Conservation (phyloP, 2,113 vertebrate species). For the Pelodiscus sinensis region DNA sequence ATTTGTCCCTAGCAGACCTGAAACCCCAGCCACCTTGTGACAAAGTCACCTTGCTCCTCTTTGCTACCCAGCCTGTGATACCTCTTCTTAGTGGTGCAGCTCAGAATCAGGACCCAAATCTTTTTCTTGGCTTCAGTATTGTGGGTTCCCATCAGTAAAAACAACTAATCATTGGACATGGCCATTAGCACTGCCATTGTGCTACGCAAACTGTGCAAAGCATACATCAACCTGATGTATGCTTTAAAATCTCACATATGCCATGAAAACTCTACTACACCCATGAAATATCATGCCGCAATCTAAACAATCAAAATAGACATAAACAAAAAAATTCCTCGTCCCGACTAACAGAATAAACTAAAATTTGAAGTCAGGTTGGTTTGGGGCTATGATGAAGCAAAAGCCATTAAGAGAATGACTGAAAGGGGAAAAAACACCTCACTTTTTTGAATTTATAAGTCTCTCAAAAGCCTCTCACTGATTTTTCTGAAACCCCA, state of each 20-base stretch:
- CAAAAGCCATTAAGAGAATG: constrained; percentile 5
- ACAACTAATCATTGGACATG: not conserved
- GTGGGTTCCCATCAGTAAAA: not conserved
- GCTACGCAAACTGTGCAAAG: not conserved
- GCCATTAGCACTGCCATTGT: not conserved
- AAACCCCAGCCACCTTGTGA: not conserved
- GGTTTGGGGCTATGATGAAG: not conserved
- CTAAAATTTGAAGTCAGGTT: not conserved
- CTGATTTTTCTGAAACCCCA: not conserved
- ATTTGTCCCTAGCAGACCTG: not conserved
- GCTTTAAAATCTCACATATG: not conserved
- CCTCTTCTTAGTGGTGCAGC: not conserved
- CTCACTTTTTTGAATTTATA: not conserved
- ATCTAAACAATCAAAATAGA: not conserved
- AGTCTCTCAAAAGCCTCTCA: not conserved
- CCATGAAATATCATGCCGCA: not conserved
- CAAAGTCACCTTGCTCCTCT: not conserved
- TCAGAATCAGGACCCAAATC: not conserved
- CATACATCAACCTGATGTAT: not conserved
- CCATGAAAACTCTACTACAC: not conserved
- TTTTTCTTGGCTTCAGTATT: constrained; percentile 26
- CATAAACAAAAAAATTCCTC: not conserved
- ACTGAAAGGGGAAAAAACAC: not conserved
- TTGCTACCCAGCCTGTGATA: not conserved
- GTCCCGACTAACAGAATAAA: not conserved